A percentile compares a stretch with the other conserved stretches of the same genome.
Conservation (phyloP, 2,113 vertebrate species). For the Excalfactoria chinensis region DNA sequence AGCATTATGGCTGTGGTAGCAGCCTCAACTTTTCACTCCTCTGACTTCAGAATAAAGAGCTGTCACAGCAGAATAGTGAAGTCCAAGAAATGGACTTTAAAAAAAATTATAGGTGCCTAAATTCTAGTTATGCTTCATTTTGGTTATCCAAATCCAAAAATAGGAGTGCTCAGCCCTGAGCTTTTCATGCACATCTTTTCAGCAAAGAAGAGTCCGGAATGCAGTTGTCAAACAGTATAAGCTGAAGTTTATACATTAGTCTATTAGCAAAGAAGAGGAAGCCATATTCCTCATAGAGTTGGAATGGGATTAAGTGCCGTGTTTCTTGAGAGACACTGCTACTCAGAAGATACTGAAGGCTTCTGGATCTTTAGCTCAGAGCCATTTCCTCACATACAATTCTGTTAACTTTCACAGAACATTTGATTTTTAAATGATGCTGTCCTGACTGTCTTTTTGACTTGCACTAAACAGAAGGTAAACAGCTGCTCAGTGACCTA, state of each 20-base stretch:
- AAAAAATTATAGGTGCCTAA: not conserved
- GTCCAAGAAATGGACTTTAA: not conserved
- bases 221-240: not conserved
- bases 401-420: not conserved
- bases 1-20: not conserved
- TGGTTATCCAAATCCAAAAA: not conserved
- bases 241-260: not conserved
- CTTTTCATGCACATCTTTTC: not conserved
- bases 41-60: not conserved
- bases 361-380: not conserved
- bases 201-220: not conserved
- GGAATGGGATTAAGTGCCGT: fast-evolving
- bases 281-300: not conserved
- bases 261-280: not conserved
- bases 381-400: not conserved
- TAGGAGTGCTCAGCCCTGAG: not conserved
- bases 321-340: not conserved
- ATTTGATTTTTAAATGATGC: not conserved
- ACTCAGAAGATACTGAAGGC: not conserved
- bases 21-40: not conserved
- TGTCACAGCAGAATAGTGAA: not conserved
- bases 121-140: not conserved
- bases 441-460: not conserved
- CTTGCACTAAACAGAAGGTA: not conserved
- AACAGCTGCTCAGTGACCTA: not conserved